A percentile compares a stretch with the other conserved stretches of the same genome.
phyloP scores from a whole-genome alignment of 2,888 invertebrate genomes.

The Habrosyne pyritoides region DNA sequence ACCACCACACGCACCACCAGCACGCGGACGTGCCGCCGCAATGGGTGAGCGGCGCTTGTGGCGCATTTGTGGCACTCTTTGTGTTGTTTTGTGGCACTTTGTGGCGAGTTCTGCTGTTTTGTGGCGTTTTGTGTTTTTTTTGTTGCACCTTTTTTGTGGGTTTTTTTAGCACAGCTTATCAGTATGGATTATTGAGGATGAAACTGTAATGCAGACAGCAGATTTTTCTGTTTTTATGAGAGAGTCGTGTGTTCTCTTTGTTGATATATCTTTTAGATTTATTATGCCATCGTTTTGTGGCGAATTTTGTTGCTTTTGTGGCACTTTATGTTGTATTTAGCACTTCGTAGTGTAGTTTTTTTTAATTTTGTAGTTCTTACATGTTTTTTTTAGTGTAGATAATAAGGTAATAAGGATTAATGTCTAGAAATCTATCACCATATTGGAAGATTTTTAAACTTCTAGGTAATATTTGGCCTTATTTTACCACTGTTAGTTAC shows the following conservation, averaged over 20 bases:
- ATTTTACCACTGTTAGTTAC: too few species aligned
- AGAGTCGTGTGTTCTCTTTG: too few species aligned
- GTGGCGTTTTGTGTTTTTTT: conserved; percentile 10
- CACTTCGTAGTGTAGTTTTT: background rate
- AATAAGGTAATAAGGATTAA: too few species aligned
- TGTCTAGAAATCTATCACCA: too few species aligned
- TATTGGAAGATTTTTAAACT: too few species aligned
- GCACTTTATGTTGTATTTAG: background rate
- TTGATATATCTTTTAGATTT: too few species aligned
- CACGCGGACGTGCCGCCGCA: conserved; percentile 80
- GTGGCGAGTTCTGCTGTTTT: conserved; percentile 8
- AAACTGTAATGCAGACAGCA: too few species aligned
- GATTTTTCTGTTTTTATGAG: background rate
- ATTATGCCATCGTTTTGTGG: too few species aligned
- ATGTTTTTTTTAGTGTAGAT: too few species aligned
- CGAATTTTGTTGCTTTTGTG: background rate
- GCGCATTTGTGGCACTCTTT: conserved; percentile 5
- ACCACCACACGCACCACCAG: conserved; percentile 68
- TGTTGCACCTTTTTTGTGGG: conserved; percentile 9
- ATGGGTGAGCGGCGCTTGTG: conserved; percentile 50
- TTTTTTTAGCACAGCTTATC: conserved; percentile 4
- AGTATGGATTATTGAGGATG: background rate
- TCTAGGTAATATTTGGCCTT: too few species aligned
- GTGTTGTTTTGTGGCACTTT: conserved; percentile 11
- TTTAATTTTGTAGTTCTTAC: too few species aligned